Evolutionary conservation across 2,888 invertebrate genomes (phyloP).

Genomic region (Anarsia innoxiella): DNA sequence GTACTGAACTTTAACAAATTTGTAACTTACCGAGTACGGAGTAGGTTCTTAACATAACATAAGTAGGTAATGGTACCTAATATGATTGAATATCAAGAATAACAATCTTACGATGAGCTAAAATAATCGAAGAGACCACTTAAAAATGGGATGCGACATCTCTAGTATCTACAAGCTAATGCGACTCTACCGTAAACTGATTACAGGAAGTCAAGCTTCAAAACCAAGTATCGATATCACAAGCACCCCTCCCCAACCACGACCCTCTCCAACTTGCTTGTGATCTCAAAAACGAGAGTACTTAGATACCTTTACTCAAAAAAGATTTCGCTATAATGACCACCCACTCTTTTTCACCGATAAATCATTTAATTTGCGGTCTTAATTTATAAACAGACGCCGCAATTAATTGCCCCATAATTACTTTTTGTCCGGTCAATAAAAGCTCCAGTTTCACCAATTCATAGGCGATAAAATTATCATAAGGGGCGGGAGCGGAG

Average conservation of each 20-base stretch:
- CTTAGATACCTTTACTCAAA: slow-evolving; percentile 24
- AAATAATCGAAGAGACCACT: too few relatives aligned
- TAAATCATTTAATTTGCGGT: slow-evolving; percentile 13
- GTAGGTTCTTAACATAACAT: too few relatives aligned
- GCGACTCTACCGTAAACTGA: slow-evolving; percentile 25
- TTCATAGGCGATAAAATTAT: slow-evolving; percentile 25
- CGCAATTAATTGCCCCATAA: slow-evolving; percentile 17
- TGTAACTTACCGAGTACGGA: too few relatives aligned
- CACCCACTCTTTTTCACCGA: slow-evolving; percentile 8
- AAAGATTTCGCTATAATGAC: slow-evolving; percentile 22
- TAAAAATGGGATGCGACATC: slow-evolving; percentile 26
- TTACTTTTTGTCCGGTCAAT: slow-evolving; percentile 26
- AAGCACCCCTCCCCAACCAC: slow-evolving; percentile 30
- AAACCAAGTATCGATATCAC: slow-evolving; percentile 29
- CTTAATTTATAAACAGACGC: slow-evolving; percentile 12
- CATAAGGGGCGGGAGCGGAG: slow-evolving; percentile 30
- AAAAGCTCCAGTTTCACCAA: slow-evolving; percentile 23
- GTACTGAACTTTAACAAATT: too few relatives aligned
- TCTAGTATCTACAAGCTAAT: slow-evolving; percentile 25
- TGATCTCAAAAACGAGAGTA: slow-evolving; percentile 31
- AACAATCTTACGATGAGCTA: too few relatives aligned
- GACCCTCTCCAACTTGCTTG: slow-evolving; percentile 30
- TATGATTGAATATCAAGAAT: too few relatives aligned
- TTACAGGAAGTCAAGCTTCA: slow-evolving; percentile 23
- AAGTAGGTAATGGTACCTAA: too few relatives aligned